Percentiles rank a stretch among this genome's conserved stretches.
Conservation (phyloP, 2,888 invertebrate genomes). For the Aplocera efformata region DNA sequence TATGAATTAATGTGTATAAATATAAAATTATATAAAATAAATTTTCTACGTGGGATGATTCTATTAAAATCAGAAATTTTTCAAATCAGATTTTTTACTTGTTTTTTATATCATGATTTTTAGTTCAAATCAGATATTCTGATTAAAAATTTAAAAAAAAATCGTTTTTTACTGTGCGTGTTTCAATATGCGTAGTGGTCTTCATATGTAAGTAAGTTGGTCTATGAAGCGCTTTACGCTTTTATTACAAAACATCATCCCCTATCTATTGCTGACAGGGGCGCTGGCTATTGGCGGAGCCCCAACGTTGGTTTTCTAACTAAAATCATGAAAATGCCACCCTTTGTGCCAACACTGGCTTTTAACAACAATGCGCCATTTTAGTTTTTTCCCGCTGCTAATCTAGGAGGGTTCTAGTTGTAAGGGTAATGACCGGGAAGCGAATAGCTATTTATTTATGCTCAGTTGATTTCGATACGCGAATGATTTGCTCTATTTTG, state of each 20-base stretch:
- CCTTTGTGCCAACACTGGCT: conserved; percentile 65
- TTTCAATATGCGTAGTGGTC: too few relatives aligned
- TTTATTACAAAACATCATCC: conserved; percentile 44
- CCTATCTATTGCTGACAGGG: conserved; percentile 63
- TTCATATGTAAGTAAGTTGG: conserved; percentile 18
- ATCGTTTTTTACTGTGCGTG: too few relatives aligned
- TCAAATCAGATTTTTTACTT: too few relatives aligned
- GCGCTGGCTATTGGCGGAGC: conserved; percentile 58
- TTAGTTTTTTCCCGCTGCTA: conserved; percentile 60
- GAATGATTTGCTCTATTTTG: conserved; percentile 19
- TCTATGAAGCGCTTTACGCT: conserved; percentile 68
- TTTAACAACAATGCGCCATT: conserved; percentile 67
- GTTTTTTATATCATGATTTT: too few relatives aligned
- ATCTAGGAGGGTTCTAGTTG: conserved; percentile 59
- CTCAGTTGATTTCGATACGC: conserved; percentile 30
- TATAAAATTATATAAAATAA: too few relatives aligned
- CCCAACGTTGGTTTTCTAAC: conserved; percentile 50
- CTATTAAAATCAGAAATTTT: too few relatives aligned
- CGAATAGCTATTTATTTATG: conserved; percentile 40
- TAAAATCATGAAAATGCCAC: conserved; percentile 63
- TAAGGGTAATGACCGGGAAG: conserved; percentile 59
- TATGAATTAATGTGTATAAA: too few relatives aligned
- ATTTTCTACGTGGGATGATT: too few relatives aligned
- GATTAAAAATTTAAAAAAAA: too few relatives aligned
- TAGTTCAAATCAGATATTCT: too few relatives aligned